Evolutionary conservation across 2,797 vertebrate species (phyloP), one percentile per base, ranked within the genome.

Genomic region (Acanthopagrus latus): DNA sequence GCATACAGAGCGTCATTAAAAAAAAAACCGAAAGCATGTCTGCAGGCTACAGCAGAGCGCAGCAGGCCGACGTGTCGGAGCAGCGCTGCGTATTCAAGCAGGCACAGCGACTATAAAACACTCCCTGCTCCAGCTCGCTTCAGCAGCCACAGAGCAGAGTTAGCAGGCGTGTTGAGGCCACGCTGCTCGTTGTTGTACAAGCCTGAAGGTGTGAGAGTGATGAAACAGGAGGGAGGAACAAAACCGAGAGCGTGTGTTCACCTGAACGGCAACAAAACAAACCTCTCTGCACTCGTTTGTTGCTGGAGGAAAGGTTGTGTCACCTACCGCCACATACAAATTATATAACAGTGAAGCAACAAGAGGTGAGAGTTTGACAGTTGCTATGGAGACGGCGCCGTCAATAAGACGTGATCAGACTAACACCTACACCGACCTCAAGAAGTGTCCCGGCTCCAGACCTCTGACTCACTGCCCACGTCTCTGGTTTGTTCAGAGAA

Each of bases 1-100:
- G 57, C 54, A 60, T 20, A 66, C 51, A 3, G 9, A 70, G 74
- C 69, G 64, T 76, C 60, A 63, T 79, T 76, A 70, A 65, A 70
- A 65, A 78, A 41, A 70, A 65, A 78, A 68, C 41, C 54, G 54
- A 64, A 33, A 46, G 50, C 0, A 48, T 58, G 47, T 82, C 71
- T 74, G 74, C 77, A 44, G 76, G 73, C 69, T 38, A 64, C n/a
- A 23, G 71, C 54, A 18, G 44, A 8, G 18, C 5, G 16, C 56
- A 44, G 77, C 65, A 18, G 25, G 50, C 44, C 20, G 12, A 13
- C 51, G 7, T 33, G 62, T 43, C 5, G 23, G 44, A 46, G n/a
- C 67, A 1, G 16, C 4, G 44, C 58, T 20, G 25, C 23, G 25
- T 27, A 16, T 29, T 27, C 59, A 13, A 48, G 33, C 76, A 21